Evolutionary conservation across 23 tunicate genomes (phyloP).

Genomic region (Trididemnum clinides): DNA sequence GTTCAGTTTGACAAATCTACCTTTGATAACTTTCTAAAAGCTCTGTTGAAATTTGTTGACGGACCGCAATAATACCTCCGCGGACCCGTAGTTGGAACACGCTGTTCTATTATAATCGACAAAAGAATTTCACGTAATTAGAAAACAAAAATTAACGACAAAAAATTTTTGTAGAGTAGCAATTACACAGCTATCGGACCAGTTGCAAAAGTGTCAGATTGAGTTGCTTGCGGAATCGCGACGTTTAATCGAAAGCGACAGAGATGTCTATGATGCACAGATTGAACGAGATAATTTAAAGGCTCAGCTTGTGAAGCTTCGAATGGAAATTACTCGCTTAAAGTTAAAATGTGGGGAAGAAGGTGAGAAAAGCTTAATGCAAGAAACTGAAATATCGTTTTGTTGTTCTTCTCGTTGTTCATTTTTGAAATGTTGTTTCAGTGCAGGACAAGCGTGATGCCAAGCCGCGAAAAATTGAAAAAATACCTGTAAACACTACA

Average conservation of each 20-base stretch:
- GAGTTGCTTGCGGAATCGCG: constrained; percentile 21
- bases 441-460: constrained; percentile 12
- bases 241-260: background rate
- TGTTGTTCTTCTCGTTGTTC: background rate
- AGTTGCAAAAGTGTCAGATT: constrained; percentile 8
- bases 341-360: constrained; percentile 37
- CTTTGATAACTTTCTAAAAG: too few species aligned
- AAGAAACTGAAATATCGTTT: too few species aligned
- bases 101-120: too few species aligned
- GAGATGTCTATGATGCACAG: background rate
- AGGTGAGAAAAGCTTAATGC: constrained; percentile 9
- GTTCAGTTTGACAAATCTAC: too few species aligned
- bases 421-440: background rate
- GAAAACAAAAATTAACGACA: background rate
- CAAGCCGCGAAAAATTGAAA: constrained; percentile 10
- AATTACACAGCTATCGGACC: background rate
- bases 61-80: too few species aligned
- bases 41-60: too few species aligned
- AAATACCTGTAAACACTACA: background rate
- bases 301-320: background rate
- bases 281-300: constrained; percentile 17
- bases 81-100: too few species aligned
- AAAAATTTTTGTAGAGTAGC: background rate
- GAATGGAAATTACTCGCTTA: constrained; percentile 1
- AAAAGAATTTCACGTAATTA: too few species aligned